Conservation (phyloP, 23 tunicate species). For the Phallusia fumigata region DNA sequence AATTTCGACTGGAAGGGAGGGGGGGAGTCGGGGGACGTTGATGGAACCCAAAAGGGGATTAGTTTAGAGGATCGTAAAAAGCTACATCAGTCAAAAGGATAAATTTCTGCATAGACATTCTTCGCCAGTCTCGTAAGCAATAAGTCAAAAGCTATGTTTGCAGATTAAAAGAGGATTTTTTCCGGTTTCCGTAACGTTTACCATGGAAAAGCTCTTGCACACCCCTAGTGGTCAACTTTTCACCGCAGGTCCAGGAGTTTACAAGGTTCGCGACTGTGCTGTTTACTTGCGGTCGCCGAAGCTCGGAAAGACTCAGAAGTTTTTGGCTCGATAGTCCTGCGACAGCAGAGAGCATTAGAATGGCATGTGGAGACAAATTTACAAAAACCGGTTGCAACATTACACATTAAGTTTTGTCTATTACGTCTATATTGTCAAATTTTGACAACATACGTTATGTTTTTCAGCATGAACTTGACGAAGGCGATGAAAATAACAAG, state of each 20-base stretch:
- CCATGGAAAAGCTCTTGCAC: constrained; percentile 67
- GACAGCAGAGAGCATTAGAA: constrained; percentile 89
- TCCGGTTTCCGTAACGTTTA: constrained; percentile 74
- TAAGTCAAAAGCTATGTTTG: too few relatives aligned
- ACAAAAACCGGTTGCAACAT: too few relatives aligned
- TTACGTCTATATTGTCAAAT: not conserved
- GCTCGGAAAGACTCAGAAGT: constrained; percentile 45
- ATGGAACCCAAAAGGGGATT: too few relatives aligned
- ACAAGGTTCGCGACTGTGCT: constrained; percentile 86
- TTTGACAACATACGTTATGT: too few relatives aligned
- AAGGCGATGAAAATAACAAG: too few relatives aligned
- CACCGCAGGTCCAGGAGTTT: constrained; percentile 79
- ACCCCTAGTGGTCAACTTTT: constrained; percentile 55
- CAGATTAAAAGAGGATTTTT: constrained; percentile 86
- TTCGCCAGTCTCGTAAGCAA: too few relatives aligned
- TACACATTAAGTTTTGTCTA: constrained; percentile 13
- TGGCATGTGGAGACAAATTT: constrained; percentile 75
- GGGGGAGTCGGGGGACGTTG: too few relatives aligned
- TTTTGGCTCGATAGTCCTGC: constrained; percentile 84
- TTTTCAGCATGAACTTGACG: too few relatives aligned
- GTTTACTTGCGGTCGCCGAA: constrained; percentile 61
- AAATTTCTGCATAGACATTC: too few relatives aligned
- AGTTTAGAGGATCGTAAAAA: too few relatives aligned
- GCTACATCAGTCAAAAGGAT: too few relatives aligned
- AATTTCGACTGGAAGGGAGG: too few relatives aligned